Conservation (phyloP, 2,797 vertebrate species). For the Tokudaia muenninki region DNA sequence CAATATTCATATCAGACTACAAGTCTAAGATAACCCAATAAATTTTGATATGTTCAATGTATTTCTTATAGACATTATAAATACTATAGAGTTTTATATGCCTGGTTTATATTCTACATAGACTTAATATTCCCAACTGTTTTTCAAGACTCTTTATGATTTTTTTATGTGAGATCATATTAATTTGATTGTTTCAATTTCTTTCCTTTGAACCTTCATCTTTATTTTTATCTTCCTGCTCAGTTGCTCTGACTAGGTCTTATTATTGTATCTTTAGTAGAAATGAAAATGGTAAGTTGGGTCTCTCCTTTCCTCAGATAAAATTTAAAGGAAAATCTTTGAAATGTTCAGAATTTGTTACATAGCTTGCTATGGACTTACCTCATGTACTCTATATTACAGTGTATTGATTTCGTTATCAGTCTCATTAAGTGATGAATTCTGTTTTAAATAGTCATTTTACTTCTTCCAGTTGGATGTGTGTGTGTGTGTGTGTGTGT, state of each 20-base stretch:
- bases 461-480: background rate
- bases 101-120: background rate
- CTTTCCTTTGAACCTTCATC: background rate
- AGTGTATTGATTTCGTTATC: background rate
- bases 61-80: background rate
- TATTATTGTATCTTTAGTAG: background rate
- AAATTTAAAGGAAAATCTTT: background rate
- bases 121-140: background rate
- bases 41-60: background rate
- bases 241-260: background rate
- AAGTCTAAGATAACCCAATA: background rate
- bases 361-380: background rate
- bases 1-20: background rate
- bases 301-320: background rate
- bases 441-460: background rate
- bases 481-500: background rate
- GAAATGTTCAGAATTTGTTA: background rate
- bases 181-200: background rate
- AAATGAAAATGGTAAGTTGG: background rate
- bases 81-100: background rate
- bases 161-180: background rate
- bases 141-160: background rate
- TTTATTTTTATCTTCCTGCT: background rate
- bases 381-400: background rate
- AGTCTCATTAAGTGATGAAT: background rate